Evolutionary conservation across 1,140 invertebrate species (phyloP), one percentile per base, ranked within the genome.

Genomic region (Streblospio benedicti): DNA sequence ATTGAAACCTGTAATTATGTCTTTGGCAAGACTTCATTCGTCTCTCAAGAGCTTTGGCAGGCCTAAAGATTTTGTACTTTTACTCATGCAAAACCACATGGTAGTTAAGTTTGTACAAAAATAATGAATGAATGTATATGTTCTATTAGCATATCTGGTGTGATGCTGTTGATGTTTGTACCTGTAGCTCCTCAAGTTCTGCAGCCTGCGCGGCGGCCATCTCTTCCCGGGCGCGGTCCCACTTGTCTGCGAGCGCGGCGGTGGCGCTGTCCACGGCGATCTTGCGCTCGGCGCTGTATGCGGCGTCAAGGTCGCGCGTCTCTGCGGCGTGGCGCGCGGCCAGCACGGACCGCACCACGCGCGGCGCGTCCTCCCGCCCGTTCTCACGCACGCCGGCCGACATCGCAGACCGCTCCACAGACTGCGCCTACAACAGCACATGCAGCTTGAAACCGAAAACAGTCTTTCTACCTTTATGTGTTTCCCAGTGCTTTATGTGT

Each of bases 341-440:
- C 20, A 75, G 65, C 0, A 75, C 73, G 60, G 73, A 69, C 51
- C 66, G 65, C 6, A 74, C 65, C 9, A 76, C 72, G 53, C 71
- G 71, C 54, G 74, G 72, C 61, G 68, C 67, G 41, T 74, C 73
- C 41, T 76, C 73, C 28, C 64, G 57, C 5, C 73, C 73, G 61
- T 76, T 76, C 57, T 76, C 71, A 56, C 66, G 63, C 6, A 76
- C 72, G 6, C 73, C 73, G 51, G 73, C 72, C 45, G 64, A 65
- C 16, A 76, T 76, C 6, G 73, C 72, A 25, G 69, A 57, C 33
- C 63, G 55, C 51, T 76, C 73, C n/a, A 65, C 69, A 55, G 68
- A 66, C 47, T 69, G 68, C 16, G 71, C 71, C 69, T 74, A 56
- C 52, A 55, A 28, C 35, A 25, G 18, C 14, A 58, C 33, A 33